A percentile compares a stretch with the other conserved stretches of the same genome.
Conservation (phyloP, 2,888 invertebrate genomes). For the Cancer borealis region DNA sequence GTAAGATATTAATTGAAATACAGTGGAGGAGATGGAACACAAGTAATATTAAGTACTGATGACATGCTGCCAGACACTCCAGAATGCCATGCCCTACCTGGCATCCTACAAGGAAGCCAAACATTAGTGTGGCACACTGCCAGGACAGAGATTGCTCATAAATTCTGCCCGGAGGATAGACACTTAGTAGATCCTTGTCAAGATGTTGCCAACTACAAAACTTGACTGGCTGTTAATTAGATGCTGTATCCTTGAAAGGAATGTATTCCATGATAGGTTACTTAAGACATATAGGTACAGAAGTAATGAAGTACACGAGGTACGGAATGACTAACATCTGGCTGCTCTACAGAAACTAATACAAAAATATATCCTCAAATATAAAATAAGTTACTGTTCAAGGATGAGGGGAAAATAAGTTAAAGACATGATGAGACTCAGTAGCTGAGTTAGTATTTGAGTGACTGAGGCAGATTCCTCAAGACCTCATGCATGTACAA, state of each 20-base stretch:
- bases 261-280: constrained; percentile 9
- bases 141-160: not conserved
- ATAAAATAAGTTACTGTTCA: constrained; percentile 45
- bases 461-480: constrained; percentile 41
- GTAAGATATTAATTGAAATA: constrained; percentile 10
- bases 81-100: not conserved
- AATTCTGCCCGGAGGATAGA: not conserved
- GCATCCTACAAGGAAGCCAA: not conserved
- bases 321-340: constrained; percentile 35
- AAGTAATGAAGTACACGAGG: constrained; percentile 41
- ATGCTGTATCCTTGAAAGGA: constrained; percentile 18
- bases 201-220: constrained; percentile 30
- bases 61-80: constrained; percentile 30
- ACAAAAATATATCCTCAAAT: constrained; percentile 45
- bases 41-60: constrained; percentile 39
- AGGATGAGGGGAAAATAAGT: constrained; percentile 43
- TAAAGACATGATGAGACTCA: constrained; percentile 31
- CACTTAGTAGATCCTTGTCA: not conserved
- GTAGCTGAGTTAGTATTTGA: constrained; percentile 7
- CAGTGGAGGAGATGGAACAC: constrained; percentile 18
- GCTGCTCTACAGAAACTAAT: constrained; percentile 43
- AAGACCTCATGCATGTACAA: constrained; percentile 16
- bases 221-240: constrained; percentile 15
- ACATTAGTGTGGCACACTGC: not conserved
- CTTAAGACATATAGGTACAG: constrained; percentile 31